A percentile compares a stretch with the other conserved stretches of the same genome.
Conservation (phyloP, 2,113 vertebrate genomes). For the Daubentonia madagascariensis region DNA sequence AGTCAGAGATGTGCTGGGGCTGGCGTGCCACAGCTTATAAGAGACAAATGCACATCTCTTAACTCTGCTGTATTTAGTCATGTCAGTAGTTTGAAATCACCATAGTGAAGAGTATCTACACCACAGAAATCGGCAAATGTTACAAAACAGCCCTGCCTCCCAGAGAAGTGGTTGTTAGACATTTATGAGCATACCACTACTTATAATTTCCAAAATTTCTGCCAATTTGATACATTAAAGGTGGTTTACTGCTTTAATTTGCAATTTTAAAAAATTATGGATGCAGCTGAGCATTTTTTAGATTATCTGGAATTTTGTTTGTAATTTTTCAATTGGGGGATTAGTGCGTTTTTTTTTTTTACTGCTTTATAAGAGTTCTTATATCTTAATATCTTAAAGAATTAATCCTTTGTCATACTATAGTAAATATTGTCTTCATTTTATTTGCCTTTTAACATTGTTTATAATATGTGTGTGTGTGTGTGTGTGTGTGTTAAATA, state of each 20-base stretch:
- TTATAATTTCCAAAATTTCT: background rate
- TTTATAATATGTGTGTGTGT: background rate
- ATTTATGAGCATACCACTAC: too few species aligned
- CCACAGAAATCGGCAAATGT: background rate
- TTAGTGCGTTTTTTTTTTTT: background rate
- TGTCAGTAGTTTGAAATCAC: too few species aligned
- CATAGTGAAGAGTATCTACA: background rate
- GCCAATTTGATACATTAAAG: background rate
- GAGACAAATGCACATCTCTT: background rate
- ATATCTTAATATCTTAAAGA: background rate
- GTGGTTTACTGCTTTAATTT: background rate
- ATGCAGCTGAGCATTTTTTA: background rate
- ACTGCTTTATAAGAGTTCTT: background rate
- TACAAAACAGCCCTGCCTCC: background rate
- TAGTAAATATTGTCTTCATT: background rate
- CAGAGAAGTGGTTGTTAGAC: background rate
- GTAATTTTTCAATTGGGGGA: background rate
- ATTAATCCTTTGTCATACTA: background rate
- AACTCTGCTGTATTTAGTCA: background rate
- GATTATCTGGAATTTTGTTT: background rate
- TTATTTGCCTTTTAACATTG: background rate
- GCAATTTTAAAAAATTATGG: background rate
- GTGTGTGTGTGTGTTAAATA: background rate
- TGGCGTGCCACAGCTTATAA: background rate
- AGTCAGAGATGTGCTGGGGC: background rate